Conservation (phyloP, 64 coral and sea anemone genomes). For the Actinia equina region DNA sequence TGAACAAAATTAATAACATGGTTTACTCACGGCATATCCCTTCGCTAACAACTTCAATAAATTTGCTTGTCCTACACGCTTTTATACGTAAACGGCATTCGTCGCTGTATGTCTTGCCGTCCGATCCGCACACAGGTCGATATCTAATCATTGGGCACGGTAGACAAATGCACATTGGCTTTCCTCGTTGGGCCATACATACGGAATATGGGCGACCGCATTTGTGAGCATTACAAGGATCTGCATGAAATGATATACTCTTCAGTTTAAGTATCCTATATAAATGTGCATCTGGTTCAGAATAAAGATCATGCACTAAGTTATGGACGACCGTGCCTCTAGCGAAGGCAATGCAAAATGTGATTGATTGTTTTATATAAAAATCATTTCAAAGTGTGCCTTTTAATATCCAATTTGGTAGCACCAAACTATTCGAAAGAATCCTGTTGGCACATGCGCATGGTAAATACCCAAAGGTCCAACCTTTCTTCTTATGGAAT, state of each 20-base stretch:
- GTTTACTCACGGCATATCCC: constrained; percentile 54
- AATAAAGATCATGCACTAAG: background rate
- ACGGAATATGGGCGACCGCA: constrained; percentile 57
- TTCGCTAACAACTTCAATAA: constrained; percentile 33
- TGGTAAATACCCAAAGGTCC: too few relatives aligned
- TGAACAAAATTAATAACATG: background rate
- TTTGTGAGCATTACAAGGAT: constrained; percentile 50
- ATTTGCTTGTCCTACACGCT: constrained; percentile 55
- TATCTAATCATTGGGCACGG: constrained; percentile 20
- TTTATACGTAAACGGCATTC: constrained; percentile 47
- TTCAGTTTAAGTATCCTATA: background rate
- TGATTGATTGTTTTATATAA: background rate
- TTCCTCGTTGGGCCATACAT: constrained; percentile 41
- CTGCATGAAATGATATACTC: constrained; percentile 9
- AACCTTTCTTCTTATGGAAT: background rate
- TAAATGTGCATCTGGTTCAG: background rate
- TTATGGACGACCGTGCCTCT: background rate
- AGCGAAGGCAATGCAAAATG: background rate
- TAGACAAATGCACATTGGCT: constrained; percentile 63
- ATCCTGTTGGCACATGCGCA: too few relatives aligned
- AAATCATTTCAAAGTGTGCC: background rate
- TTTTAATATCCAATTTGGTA: too few relatives aligned
- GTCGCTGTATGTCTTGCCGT: constrained; percentile 47
- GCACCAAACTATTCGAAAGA: too few relatives aligned
- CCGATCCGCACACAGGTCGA: constrained; percentile 71